Conservation (phyloP, 2,888 invertebrate genomes). For the Xestia sexstrigata region DNA sequence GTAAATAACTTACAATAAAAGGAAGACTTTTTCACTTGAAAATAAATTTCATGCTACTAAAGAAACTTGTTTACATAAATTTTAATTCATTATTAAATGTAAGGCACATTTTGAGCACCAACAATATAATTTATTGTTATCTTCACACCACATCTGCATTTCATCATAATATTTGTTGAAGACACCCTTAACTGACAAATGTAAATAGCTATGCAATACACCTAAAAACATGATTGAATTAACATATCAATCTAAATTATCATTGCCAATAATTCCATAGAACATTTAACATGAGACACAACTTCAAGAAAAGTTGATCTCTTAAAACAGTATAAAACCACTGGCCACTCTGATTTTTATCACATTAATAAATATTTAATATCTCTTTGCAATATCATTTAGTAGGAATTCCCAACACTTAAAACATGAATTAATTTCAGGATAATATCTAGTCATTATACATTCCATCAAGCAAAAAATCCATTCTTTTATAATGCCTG, state of each 20-base stretch:
- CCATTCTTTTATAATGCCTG: constrained; percentile 96
- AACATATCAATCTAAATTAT: constrained; percentile 49
- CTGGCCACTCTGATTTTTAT: constrained; percentile 16
- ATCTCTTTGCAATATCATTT: constrained; percentile 58
- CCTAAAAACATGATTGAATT: constrained; percentile 40
- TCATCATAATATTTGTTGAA: constrained; percentile 37
- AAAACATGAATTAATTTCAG: not conserved
- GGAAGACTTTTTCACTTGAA: constrained; percentile 70
- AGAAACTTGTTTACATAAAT: constrained; percentile 57
- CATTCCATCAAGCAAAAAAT: constrained; percentile 97
- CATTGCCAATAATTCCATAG: constrained; percentile 46
- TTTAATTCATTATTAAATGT: constrained; percentile 58
- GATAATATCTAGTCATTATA: constrained; percentile 93
- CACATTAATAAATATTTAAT: constrained; percentile 49
- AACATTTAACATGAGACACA: constrained; percentile 49
- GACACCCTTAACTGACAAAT: constrained; percentile 37
- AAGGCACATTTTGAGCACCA: constrained; percentile 76
- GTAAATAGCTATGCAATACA: constrained; percentile 54
- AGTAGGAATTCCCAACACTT: constrained; percentile 22
- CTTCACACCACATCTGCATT: constrained; percentile 21
- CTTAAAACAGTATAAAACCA: constrained; percentile 32
- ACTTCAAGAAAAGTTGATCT: constrained; percentile 51
- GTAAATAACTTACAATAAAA: constrained; percentile 69
- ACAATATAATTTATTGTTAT: constrained; percentile 65
- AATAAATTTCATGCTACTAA: constrained; percentile 61